These are phyloP conservation scores for Anaspis maculata DNA, from an alignment of 2,888 invertebrate species.

Conservation along the genomic window DNA sequence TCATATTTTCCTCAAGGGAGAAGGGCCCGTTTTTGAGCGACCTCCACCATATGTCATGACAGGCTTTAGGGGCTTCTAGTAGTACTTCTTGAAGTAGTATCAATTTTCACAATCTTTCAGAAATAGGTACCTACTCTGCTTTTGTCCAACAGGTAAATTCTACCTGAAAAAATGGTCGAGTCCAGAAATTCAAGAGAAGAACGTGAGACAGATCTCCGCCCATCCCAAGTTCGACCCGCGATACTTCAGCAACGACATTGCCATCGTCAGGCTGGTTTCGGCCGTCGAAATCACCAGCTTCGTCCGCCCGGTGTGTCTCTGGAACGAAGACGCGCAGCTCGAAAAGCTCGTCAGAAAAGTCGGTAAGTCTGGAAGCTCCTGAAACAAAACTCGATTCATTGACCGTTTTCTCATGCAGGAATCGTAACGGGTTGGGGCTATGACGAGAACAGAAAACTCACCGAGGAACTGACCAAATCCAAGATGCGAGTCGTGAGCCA, in stretches of 20 bases:
- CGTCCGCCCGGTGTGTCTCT: conserved; percentile 37
- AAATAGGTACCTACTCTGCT: too few relatives aligned
- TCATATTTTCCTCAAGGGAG: too few relatives aligned
- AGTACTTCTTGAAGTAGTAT: too few relatives aligned
- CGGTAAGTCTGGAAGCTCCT: conserved; percentile 21
- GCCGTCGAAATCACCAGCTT: conserved; percentile 32
- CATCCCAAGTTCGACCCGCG: conserved; percentile 33
- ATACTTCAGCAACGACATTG: conserved; percentile 33
- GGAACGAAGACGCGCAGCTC: conserved; percentile 25
- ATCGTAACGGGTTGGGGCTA: conserved; percentile 45
- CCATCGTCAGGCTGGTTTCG: conserved; percentile 29
- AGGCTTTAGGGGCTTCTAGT: too few relatives aligned
- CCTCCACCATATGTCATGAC: too few relatives aligned
- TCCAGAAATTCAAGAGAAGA: conserved; percentile 36
- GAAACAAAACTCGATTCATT: too few relatives aligned
- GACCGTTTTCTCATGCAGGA: too few relatives aligned
- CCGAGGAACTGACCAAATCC: conserved; percentile 49
- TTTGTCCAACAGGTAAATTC: conserved; percentile 38
- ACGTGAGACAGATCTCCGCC: conserved; percentile 29
- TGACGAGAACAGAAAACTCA: conserved; percentile 50
- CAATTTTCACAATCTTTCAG: too few relatives aligned
- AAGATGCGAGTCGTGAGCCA: conserved; percentile 54
- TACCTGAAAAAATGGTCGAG: conserved; percentile 36
- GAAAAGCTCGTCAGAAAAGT: conserved; percentile 23
- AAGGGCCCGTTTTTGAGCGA: too few relatives aligned